Evolutionary conservation across 2,113 vertebrate genomes (phyloP).

Genomic region (Hypocryptadius cinnamomeus): DNA sequence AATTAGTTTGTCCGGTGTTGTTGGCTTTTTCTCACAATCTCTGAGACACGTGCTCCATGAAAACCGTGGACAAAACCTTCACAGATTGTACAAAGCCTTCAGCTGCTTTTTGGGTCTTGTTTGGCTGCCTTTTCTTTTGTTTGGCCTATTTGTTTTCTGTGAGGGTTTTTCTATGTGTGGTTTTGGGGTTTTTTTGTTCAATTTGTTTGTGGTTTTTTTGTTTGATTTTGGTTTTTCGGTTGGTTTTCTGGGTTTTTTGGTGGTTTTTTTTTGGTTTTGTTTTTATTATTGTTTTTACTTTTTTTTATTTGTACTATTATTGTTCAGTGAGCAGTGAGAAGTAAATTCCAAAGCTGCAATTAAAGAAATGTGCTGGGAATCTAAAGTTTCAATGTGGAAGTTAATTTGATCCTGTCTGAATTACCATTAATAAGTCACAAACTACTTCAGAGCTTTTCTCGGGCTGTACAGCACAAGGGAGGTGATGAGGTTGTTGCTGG

Average conservation of each 20-base stretch:
- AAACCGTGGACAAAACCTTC: neutral
- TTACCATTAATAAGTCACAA: neutral
- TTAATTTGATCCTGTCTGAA: neutral
- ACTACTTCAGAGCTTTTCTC: neutral
- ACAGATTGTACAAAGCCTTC: rapidly evolving
- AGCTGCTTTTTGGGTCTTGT: neutral
- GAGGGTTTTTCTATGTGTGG: rapidly evolving
- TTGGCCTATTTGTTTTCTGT: neutral
- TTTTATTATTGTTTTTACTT: neutral
- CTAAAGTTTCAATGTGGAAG: neutral
- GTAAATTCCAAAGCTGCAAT: neutral
- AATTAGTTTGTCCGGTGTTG: neutral
- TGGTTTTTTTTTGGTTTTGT: rapidly evolving
- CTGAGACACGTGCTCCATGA: neutral
- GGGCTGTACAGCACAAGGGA: neutral
- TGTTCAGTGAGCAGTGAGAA: neutral
- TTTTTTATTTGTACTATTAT: neutral
- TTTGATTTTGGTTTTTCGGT: neutral
- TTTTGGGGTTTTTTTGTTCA: neutral
- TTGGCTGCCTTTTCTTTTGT: neutral
- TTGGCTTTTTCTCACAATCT: neutral
- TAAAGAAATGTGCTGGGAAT: neutral
- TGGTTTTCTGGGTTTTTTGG: no score
- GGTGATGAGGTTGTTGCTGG: neutral
- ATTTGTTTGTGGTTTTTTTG: neutral